Percentiles rank a stretch among this genome's conserved stretches.
phyloP scores from a whole-genome alignment of 2,888 invertebrate species.

The Oligia latruncula region DNA sequence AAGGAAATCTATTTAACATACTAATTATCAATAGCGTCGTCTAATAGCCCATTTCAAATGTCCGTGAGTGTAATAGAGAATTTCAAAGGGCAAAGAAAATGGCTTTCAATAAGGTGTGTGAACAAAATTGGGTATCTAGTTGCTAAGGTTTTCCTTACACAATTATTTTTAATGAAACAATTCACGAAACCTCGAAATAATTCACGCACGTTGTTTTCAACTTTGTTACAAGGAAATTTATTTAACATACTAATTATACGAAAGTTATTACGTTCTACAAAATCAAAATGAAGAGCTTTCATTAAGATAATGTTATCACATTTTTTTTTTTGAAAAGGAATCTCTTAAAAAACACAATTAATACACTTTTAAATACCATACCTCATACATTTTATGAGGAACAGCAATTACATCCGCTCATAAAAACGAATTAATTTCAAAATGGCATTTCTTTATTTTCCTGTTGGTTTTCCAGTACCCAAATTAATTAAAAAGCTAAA shows the following conservation, averaged over 20 bases:
- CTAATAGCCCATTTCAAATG: conserved; percentile 36
- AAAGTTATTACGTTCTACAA: not conserved
- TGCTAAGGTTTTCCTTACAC: not conserved
- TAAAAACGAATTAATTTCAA: conserved; percentile 51
- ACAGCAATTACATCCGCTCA: conserved; percentile 34
- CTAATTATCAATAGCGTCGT: conserved; percentile 13
- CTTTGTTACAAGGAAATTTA: not conserved
- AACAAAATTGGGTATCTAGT: not conserved
- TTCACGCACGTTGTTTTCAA: not conserved
- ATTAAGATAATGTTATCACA: not conserved
- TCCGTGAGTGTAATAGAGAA: conserved; percentile 28
- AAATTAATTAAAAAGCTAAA: conserved; percentile 52
- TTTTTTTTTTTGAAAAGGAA: not conserved
- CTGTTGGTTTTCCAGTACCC: conserved; percentile 1
- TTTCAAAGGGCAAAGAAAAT: conserved; percentile 9
- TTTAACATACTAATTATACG: not conserved
- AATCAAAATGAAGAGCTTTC: not conserved
- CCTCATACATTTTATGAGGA: conserved; percentile 36
- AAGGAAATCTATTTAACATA: no score
- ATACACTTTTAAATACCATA: conserved; percentile 33
- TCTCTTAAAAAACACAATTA: not conserved
- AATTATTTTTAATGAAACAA: no score
- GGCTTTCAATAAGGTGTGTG: not conserved
- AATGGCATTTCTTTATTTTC: conserved; percentile 21
- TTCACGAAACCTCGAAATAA: no score